Percentiles rank a stretch among this genome's conserved stretches.
Evolutionary conservation across 2,888 invertebrate species (phyloP).

Genomic region (Eupithecia subfuscata): DNA sequence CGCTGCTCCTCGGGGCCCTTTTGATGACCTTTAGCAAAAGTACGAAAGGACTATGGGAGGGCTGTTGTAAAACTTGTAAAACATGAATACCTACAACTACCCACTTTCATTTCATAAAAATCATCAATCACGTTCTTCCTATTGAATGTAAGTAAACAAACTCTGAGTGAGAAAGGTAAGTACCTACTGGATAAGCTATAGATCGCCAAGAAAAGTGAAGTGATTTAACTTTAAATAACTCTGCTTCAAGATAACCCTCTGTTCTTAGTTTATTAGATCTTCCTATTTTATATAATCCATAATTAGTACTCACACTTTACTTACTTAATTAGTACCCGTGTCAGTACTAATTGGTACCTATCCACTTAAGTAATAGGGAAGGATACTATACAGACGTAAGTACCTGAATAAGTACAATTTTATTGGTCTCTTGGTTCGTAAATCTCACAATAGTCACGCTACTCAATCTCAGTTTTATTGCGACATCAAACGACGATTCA

Average conservation of each 20-base stretch:
- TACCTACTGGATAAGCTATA: neutral
- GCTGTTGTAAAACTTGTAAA: neutral
- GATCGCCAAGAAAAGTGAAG: neutral
- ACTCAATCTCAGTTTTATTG: neutral
- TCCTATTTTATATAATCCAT: neutral
- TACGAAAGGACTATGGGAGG: neutral
- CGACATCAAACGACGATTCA: constrained; percentile 1
- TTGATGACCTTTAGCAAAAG: neutral
- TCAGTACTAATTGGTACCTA: neutral
- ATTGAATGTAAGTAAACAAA: neutral
- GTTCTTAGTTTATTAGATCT: neutral
- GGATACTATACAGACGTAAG: neutral
- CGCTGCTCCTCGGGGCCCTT: neutral
- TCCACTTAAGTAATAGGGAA: neutral
- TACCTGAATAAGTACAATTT: neutral
- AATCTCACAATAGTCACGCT: neutral
- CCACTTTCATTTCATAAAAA: neutral
- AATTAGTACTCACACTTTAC: neutral
- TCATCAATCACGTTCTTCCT: neutral
- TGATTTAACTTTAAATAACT: neutral
- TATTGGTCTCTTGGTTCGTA: neutral
- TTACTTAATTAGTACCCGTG: neutral
- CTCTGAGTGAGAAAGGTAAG: neutral
- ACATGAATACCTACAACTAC: neutral
- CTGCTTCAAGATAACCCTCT: neutral